phyloP scores from a whole-genome alignment of 1,140 invertebrate species.

The Phocides pigmalion region DNA sequence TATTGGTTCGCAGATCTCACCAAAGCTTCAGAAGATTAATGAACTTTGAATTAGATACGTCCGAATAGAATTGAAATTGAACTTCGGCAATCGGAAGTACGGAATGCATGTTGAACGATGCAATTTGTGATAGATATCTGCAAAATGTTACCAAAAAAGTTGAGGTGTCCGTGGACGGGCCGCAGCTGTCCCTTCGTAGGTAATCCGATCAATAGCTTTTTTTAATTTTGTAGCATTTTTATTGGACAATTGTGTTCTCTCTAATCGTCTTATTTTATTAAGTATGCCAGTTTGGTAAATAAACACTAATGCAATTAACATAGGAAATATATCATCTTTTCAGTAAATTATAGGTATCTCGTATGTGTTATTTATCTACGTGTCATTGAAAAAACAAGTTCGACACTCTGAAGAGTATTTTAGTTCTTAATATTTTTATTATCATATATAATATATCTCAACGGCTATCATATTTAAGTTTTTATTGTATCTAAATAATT shows the following conservation, averaged over 20 bases:
- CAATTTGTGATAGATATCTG: slow-evolving; percentile 75
- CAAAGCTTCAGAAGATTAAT: slow-evolving; percentile 71
- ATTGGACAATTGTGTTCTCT: slow-evolving; percentile 37
- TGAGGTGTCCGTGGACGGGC: slow-evolving; percentile 59
- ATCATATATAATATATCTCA: no score
- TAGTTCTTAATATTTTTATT: no score
- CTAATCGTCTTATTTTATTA: background rate
- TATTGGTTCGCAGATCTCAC: slow-evolving; percentile 46
- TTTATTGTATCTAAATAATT: no score
- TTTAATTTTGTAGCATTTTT: slow-evolving; percentile 46
- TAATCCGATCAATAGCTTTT: slow-evolving; percentile 80
- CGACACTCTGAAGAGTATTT: no score
- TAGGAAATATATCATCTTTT: no score
- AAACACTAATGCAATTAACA: no score
- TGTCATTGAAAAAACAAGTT: no score
- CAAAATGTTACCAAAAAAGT: slow-evolving; percentile 61
- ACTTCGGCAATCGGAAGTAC: slow-evolving; percentile 57
- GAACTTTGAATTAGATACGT: slow-evolving; percentile 80
- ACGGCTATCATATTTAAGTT: no score
- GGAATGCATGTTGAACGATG: slow-evolving; percentile 64
- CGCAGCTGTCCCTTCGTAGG: slow-evolving; percentile 63
- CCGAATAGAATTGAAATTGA: slow-evolving; percentile 76
- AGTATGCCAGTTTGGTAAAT: background rate
- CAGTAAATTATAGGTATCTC: no score
- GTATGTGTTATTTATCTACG: no score